Conservation (phyloP, 2,888 invertebrate genomes). For the Nomada fabriciana region DNA sequence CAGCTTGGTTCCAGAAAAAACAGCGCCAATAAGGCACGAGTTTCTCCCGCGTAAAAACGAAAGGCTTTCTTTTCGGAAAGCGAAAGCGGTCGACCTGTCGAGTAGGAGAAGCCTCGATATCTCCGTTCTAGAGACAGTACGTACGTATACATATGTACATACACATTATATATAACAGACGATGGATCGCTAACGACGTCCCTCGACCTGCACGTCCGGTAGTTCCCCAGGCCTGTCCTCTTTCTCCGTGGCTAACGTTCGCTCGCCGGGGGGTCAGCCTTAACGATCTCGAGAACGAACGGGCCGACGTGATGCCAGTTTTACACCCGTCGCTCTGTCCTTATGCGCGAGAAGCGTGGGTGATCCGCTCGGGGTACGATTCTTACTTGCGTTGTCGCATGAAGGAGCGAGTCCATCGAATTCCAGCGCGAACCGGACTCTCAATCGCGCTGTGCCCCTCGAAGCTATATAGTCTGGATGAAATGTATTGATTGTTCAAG, state of each 20-base stretch:
- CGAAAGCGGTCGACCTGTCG: conserved; percentile 21
- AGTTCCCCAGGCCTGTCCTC: conserved; percentile 78
- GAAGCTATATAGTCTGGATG: neutral
- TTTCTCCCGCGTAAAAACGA: conserved; percentile 1
- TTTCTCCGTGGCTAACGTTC: conserved; percentile 67
- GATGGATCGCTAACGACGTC: conserved; percentile 72
- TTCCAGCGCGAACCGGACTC: conserved; percentile 33
- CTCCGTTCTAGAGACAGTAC: neutral
- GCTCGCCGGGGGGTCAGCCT: conserved; percentile 78
- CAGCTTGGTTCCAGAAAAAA: neutral
- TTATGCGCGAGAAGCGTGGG: conserved; percentile 76
- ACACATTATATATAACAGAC: neutral
- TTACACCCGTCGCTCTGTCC: conserved; percentile 78
- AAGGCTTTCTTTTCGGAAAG: conserved; percentile 24
- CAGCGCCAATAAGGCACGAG: conserved; percentile 13
- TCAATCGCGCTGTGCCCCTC: neutral
- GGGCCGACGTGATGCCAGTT: conserved; percentile 76
- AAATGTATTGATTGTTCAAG: conserved; percentile 14
- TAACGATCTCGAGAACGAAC: conserved; percentile 78
- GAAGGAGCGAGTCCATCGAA: conserved; percentile 2
- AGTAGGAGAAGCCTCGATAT: conserved; percentile 21
- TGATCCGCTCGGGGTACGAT: conserved; percentile 65
- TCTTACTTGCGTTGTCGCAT: conserved; percentile 28
- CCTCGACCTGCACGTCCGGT: conserved; percentile 72
- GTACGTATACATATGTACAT: neutral